Percentiles rank a stretch among this genome's conserved stretches.
Conservation (phyloP, 2,113 vertebrate species). For the Talpa occidentalis region DNA sequence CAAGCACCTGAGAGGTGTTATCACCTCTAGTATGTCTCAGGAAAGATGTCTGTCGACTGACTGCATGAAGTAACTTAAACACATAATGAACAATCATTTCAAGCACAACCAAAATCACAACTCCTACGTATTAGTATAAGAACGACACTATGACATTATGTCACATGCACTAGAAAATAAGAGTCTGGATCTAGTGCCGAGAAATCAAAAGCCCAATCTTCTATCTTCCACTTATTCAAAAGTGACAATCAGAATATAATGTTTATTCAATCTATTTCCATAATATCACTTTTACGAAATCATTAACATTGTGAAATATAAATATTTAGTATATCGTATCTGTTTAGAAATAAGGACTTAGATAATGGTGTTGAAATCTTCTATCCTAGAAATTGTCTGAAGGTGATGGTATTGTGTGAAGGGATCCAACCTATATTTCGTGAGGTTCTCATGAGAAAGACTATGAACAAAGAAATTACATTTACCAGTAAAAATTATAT, state of each 20-base stretch:
- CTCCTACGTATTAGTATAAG: background rate
- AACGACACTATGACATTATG: background rate
- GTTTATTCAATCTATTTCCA: slow-evolving; percentile 3
- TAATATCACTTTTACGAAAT: background rate
- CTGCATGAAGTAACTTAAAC: background rate
- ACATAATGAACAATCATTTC: background rate
- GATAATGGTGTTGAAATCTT: background rate
- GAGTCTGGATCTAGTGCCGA: background rate
- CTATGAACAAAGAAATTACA: background rate
- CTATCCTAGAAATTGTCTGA: background rate
- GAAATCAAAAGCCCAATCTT: background rate
- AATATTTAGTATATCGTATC: background rate
- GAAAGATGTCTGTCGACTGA: background rate
- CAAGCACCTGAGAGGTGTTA: background rate
- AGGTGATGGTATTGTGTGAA: background rate
- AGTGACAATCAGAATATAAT: slow-evolving; percentile 6
- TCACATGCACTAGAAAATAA: background rate
- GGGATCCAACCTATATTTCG: background rate
- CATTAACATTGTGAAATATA: background rate
- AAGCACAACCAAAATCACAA: slow-evolving; percentile 28
- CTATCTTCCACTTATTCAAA: slow-evolving; percentile 2
- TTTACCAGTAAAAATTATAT: slow-evolving; percentile 20
- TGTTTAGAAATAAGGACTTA: background rate
- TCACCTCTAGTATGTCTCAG: background rate
- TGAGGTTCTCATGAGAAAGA: slow-evolving; percentile 19